Evolutionary conservation across 2,888 invertebrate species (phyloP), one percentile per base, ranked within the genome.

Genomic region (Chymomyza procnemis): DNA sequence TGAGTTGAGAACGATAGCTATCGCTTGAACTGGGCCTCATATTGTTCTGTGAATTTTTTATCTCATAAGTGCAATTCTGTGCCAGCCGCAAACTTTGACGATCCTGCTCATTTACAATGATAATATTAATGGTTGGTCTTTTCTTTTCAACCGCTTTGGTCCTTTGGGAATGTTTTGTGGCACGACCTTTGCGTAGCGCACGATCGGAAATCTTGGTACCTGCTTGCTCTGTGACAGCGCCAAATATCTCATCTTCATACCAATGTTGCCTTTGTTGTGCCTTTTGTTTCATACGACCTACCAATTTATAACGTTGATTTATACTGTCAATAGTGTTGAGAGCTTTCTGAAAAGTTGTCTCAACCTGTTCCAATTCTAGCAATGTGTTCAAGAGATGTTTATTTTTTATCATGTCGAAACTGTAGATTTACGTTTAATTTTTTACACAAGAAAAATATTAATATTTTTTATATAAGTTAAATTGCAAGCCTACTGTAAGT

Each of bases 201-300:
- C 26, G 34, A 4, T 41, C 34, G 5, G 34, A 41, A 12, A 12
- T 41, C 34, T 41, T 41, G 9, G 34, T 1, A 12, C 0, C 0
- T 1, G 34, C 2, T 3, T 41, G 6, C 34, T 41, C 46, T 4
- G 66, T 75, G 4, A 82, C 85, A 12, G 81, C 81, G 0, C 73
- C 80, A n/a, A 76, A 64, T 26, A 82, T 82, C 22, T 82, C 80
- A 1, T 68, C 60, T 18, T 82, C 87, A 9, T 67, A 85, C 12
- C 55, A 21, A 3, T 50, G 56, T 4, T 68, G 59, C 2, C 59
- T 70, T n/a, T 34, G 58, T 0, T 52, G 50, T 4, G 65, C 59
- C 3, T 18, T 30, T 1, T 21, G 65, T 18, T 64, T 79, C 0
- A 69, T 54, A 5, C 8, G 3, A 1, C 77, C 61, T 0, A 73